Evolutionary conservation across 2,797 vertebrate genomes (phyloP), one percentile per base, ranked within the genome.

Genomic region (Alosa sapidissima): DNA sequence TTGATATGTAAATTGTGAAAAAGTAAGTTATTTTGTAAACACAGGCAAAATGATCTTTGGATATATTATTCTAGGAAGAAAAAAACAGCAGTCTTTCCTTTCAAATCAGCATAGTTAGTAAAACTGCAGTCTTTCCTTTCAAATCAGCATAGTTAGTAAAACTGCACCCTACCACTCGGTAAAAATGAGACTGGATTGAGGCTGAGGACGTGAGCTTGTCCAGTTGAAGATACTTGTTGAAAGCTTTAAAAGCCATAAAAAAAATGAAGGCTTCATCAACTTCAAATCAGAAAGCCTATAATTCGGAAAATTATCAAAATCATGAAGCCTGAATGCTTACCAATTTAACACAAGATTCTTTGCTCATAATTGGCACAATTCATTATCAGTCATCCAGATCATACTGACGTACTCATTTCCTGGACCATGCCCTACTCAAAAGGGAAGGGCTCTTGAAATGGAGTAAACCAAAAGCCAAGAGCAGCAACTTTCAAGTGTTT

Each of bases 401-500:
- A 78, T 45, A 78, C 16, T 78, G 41, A 78, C 72, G 21, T 47
- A 8, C 16, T 47, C 72, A 78, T 78, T 13, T 78, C 36, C 72
- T 78, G 24, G 36, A 21, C 72, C 16, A 16, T 78, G 72, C 36
- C 72, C 36, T 78, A 19, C 41, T 45, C 72, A 47, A 7, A 62
- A 36, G 33, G 65, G 10, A 36, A 78, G 72, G 36, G 72, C 41
- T 78, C 72, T 45, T 78, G 14, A 78, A 16, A 36, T 16, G 33
- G 36, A 41, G 68, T 33, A 5, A 16, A 75, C 68, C 10, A 1
- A 47, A 36, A 45, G 33, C 68, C 36, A 45, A 45, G 68, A 75
- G 68, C 68, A 75, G 72, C 72, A 78, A 36, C 16, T 7, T 78
- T 72, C 68, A 72, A 72, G 68, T 72, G 33, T 72, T 72, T 72